These are phyloP conservation scores for Toxotes chatareus DNA, from an alignment of 2,113 vertebrate species.

Conservation along the genomic window DNA sequence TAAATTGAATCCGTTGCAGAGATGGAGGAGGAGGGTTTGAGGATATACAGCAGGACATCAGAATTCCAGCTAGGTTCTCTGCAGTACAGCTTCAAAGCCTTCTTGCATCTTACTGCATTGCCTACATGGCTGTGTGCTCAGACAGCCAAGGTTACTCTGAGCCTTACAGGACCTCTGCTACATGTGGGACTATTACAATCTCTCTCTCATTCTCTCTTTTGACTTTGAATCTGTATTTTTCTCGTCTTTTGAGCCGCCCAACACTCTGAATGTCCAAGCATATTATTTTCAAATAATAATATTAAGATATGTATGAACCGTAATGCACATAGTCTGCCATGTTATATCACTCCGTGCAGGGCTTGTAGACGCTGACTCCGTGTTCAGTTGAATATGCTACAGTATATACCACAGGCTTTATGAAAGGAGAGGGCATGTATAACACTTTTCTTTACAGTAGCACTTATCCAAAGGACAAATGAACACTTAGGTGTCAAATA, in stretches of 20 bases:
- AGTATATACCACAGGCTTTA: not conserved
- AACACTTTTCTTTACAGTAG: not conserved
- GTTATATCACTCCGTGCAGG: no score
- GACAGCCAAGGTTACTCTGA: constrained; percentile 85
- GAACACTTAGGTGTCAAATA: constrained; percentile 5
- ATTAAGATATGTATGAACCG: not conserved
- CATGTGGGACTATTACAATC: constrained; percentile 1
- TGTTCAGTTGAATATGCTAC: not conserved
- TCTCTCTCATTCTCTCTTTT: constrained; percentile 19
- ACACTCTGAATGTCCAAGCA: not conserved
- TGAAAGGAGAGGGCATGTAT: not conserved
- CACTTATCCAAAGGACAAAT: constrained; percentile 1
- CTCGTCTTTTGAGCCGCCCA: not conserved
- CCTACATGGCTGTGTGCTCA: constrained; percentile 78
- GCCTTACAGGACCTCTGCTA: constrained; percentile 26
- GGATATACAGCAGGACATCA: constrained; percentile 81
- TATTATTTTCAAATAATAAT: constrained; percentile 13
- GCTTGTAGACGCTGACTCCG: not conserved
- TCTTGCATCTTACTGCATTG: constrained; percentile 74
- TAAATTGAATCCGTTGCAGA: constrained; percentile 41
- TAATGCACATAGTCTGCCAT: not conserved
- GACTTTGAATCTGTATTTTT: not conserved
- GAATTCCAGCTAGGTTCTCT: constrained; percentile 91
- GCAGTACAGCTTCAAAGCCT: constrained; percentile 87
- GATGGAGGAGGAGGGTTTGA: constrained; percentile 37